Conservation (phyloP, 2,888 invertebrate species). For the Holacanthella duospinosa region DNA sequence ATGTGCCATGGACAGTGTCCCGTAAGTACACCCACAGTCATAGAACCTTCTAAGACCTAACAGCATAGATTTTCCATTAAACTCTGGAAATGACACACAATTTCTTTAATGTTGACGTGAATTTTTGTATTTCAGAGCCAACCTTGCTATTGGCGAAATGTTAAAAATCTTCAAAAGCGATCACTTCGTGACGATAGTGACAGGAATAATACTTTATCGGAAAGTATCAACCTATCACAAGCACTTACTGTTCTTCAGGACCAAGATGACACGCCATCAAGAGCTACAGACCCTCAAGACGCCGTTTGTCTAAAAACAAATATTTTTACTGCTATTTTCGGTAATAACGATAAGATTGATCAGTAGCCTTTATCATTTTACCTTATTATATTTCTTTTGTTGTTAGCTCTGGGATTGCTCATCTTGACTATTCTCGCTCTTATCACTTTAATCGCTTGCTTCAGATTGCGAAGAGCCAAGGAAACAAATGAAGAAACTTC, state of each 20-base stretch:
- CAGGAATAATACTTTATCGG: slow-evolving; percentile 50
- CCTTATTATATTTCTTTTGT: no score
- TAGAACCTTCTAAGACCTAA: no score
- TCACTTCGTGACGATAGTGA: slow-evolving; percentile 43
- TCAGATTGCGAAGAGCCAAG: slow-evolving; percentile 54
- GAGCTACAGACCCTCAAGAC: slow-evolving; percentile 41
- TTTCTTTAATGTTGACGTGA: background rate
- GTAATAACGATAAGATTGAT: slow-evolving; percentile 28
- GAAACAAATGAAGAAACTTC: slow-evolving; percentile 40
- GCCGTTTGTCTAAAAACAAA: slow-evolving; percentile 55
- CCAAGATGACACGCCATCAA: slow-evolving; percentile 49
- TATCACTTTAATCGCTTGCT: slow-evolving; percentile 63
- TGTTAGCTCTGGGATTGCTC: no score
- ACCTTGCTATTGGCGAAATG: slow-evolving; percentile 85
- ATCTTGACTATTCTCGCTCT: slow-evolving; percentile 60
- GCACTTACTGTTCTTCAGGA: slow-evolving; percentile 77
- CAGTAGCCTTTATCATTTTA: background rate
- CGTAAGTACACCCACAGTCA: no score
- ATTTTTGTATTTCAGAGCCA: slow-evolving; percentile 79
- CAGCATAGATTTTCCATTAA: no score
- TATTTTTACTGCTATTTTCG: slow-evolving; percentile 57
- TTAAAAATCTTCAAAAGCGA: slow-evolving; percentile 63
- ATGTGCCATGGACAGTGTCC: slow-evolving; percentile 94
- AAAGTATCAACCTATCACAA: slow-evolving; percentile 82
- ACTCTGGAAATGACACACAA: no score